A percentile compares a stretch with the other conserved stretches of the same genome.
These are phyloP conservation scores for Thalassarche chlororhynchos DNA, from an alignment of 2,113 vertebrate species.

Conservation along the genomic window DNA sequence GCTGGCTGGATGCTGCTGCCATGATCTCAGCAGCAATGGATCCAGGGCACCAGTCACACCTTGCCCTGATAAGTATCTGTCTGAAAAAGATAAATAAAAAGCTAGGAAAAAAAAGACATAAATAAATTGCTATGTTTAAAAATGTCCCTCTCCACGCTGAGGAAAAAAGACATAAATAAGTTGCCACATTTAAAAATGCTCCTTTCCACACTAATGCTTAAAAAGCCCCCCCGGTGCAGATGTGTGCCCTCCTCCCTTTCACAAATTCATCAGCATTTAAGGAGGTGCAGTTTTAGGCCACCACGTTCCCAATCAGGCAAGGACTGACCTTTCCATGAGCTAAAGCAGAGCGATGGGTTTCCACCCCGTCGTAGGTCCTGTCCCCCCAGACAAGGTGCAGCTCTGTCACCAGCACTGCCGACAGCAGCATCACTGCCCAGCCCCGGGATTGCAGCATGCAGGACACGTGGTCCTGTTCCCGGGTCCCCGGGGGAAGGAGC, in stretches of 20 bases:
- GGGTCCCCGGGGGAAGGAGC: not conserved
- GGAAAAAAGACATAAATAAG: not conserved
- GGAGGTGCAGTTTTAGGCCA: not conserved
- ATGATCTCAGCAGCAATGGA: not conserved
- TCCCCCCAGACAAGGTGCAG: not conserved
- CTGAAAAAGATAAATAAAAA: not conserved
- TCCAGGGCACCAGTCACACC: not conserved
- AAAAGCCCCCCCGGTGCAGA: not conserved
- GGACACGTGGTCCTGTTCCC: not conserved
- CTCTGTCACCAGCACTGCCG: not conserved
- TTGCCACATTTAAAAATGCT: not conserved
- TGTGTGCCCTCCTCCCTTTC: not conserved
- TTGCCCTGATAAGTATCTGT: not conserved
- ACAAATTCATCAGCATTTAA: not conserved
- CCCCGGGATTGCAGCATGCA: not conserved
- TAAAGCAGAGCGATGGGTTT: not conserved
- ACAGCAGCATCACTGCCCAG: not conserved
- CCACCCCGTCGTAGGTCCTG: not conserved
- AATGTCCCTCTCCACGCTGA: not conserved
- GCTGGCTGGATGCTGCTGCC: not conserved
- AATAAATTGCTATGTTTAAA: not conserved
- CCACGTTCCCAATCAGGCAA: not conserved
- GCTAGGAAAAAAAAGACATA: fast-evolving
- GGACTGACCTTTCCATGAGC: not conserved
- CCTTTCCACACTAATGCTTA: not conserved